Conservation (phyloP, 2,113 vertebrate species). For the Anhinga anhinga region DNA sequence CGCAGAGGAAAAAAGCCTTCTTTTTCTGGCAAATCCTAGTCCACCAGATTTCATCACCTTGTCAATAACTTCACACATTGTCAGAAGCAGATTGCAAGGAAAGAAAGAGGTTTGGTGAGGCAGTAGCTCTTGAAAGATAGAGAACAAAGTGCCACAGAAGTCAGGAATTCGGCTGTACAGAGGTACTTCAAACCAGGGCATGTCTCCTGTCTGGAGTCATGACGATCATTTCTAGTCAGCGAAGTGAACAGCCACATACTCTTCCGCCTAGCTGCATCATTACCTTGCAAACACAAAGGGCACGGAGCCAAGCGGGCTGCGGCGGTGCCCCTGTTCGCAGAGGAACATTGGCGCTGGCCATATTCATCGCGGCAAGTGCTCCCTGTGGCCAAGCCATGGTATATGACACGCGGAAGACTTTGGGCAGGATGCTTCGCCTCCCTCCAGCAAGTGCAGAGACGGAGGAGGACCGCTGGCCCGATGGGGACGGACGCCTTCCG, state of each 20-base stretch:
- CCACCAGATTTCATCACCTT: slow-evolving; percentile 33
- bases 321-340: background rate
- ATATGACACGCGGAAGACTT: background rate
- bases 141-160: slow-evolving; percentile 16
- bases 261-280: slow-evolving; percentile 6
- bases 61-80: slow-evolving; percentile 40
- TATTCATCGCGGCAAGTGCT: background rate
- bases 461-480: accelerated
- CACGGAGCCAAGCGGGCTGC: slow-evolving; percentile 1
- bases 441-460: background rate
- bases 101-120: background rate
- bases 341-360: background rate
- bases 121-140: background rate
- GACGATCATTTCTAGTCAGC: slow-evolving; percentile 37
- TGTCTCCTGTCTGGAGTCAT: background rate
- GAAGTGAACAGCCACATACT: background rate
- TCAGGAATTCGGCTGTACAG: background rate
- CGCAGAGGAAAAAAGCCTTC: background rate
- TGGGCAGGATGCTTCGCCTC: background rate
- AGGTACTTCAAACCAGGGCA: slow-evolving; percentile 6
- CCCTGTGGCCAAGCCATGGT: background rate
- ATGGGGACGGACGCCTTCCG: accelerated
- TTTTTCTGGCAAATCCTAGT: slow-evolving; percentile 16
- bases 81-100: slow-evolving; percentile 37
- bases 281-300: background rate